Percentiles rank a stretch among this genome's conserved stretches.
Conservation (phyloP, 2,888 invertebrate genomes). For the Punctoribates punctum region DNA sequence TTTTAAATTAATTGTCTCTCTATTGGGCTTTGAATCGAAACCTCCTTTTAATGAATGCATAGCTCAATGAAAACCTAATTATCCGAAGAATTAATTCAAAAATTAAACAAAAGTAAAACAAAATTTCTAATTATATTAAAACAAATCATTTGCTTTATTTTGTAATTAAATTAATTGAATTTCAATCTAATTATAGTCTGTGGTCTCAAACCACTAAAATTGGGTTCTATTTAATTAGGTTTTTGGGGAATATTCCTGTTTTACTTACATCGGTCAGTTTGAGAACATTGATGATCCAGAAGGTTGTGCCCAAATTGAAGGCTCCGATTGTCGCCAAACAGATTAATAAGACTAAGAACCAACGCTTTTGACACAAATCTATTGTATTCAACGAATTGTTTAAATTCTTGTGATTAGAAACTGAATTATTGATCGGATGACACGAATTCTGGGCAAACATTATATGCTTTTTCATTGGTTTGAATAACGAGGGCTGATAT, state of each 20-base stretch:
- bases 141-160: too few species aligned
- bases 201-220: too few species aligned
- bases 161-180: too few species aligned
- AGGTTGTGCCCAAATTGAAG: slow-evolving; percentile 1
- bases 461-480: slow-evolving; percentile 14
- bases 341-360: background rate
- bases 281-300: slow-evolving; percentile 19
- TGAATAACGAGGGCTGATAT: background rate
- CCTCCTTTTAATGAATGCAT: too few species aligned
- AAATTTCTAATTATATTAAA: too few species aligned
- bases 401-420: background rate
- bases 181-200: too few species aligned
- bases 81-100: too few species aligned
- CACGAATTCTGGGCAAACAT: slow-evolving; percentile 14
- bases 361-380: slow-evolving; percentile 4
- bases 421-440: background rate
- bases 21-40: too few species aligned
- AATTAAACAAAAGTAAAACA: too few species aligned
- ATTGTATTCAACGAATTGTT: background rate
- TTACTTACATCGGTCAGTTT: slow-evolving; percentile 2
- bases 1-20: too few species aligned
- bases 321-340: background rate
- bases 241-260: background rate
- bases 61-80: too few species aligned
- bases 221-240: background rate